Base-by-base conservation (phyloP, 2,888 invertebrate genomes). In the Seira musarum region DNA sequence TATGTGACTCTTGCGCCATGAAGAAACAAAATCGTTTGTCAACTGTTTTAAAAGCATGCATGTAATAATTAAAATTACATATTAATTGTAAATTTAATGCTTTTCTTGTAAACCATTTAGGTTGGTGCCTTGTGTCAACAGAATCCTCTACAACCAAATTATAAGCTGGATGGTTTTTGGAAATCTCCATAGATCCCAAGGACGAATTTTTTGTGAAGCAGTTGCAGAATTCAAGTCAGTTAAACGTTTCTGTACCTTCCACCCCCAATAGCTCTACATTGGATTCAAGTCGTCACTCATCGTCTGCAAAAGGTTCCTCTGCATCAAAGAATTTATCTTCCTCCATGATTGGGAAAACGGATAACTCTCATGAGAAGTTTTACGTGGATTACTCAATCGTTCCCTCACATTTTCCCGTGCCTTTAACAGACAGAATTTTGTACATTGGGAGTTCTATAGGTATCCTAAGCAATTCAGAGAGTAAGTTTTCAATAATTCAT, bases 111-210 rank as follows among this genome's bases (percentile, higher is more conserved):
- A 22, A 22, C 19, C 22, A 21, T 24, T 25, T 3, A 40, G 85
- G 35, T 40, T 87, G 3, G 80, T 83, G 49, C 84, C 83, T 5
- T 83, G 85, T 82, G 78, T 85, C 1, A 86, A 87, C 70, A 66
- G 78, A 13, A 76, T 83, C 24, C 71, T 87, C 1, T 86, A 82
- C 61, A 82, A 85, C 53, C 87, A 87, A 76, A 84, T 87, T 13
- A 86, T 82, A 0, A 85, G 83, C 73, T 87, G 87, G 87, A 74
- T 86, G 49, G 84, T 84, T 2, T 86, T 82, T 70, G 87, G 87
- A 1, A 63, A 66, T 15, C 49, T 87, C 19, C 76, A 73, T 8
- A n/a, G 85, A 86, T 76, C 84, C 85, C 1, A 77, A 82, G n/a
- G 70, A 61, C 1, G 87, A 87, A 72, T 87, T 85, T 82, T 87